Conservation (phyloP, 1,140 invertebrate species). For the Argopecten irradians region DNA sequence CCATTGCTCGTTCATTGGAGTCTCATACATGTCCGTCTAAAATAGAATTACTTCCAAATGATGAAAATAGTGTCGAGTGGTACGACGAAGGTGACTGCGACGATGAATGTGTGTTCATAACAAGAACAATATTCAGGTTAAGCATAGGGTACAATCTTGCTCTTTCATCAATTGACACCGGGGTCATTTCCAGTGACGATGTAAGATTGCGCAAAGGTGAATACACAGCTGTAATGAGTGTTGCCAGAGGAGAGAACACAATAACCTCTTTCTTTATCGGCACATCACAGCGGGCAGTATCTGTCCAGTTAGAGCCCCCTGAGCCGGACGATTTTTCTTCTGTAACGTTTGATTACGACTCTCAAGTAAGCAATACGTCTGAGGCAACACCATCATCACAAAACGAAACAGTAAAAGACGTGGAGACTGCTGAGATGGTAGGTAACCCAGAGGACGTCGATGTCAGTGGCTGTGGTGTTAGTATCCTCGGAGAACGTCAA, state of each 20-base stretch:
- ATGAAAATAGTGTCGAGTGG: not conserved
- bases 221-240: conserved; percentile 31
- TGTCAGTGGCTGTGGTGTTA: not conserved
- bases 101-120: not conserved
- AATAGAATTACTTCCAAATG: conserved; percentile 10
- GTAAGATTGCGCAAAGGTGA: conserved; percentile 31
- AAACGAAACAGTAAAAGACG: not conserved
- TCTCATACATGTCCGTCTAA: conserved; percentile 31
- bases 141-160: conserved; percentile 36
- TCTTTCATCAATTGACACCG: conserved; percentile 32
- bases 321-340: not conserved
- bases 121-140: not conserved
- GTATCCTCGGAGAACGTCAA: not conserved
- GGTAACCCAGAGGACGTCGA: not conserved
- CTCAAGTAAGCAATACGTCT: not conserved
- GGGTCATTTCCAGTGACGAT: conserved; percentile 32
- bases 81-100: not conserved
- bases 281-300: not conserved
- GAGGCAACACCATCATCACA: not conserved
- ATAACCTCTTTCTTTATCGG: conserved; percentile 40
- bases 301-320: not conserved
- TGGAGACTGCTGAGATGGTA: not conserved
- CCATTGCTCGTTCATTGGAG: conserved; percentile 28
- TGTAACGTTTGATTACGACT: not conserved
- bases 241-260: conserved; percentile 36